These are phyloP conservation scores for Genyomyrus donnyi DNA, from an alignment of 2,113 vertebrate species.

Conservation along the genomic window DNA sequence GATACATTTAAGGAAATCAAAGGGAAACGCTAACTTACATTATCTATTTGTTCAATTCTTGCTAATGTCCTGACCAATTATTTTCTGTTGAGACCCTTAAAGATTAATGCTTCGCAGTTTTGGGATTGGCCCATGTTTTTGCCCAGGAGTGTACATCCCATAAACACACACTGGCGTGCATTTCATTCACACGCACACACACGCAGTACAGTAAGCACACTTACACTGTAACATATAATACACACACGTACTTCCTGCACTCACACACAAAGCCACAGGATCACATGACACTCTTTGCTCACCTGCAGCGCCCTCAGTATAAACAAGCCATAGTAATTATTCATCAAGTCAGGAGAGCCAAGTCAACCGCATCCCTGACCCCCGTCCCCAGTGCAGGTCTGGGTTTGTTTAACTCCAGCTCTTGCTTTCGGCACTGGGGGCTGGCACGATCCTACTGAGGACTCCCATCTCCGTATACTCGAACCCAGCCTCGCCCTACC, in stretches of 20 bases:
- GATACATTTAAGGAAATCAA: neutral
- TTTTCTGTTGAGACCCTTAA: neutral
- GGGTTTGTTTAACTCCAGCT: neutral
- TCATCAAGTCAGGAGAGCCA: neutral
- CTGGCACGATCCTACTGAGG: neutral
- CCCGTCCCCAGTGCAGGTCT: neutral
- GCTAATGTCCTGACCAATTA: neutral
- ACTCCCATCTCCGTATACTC: neutral
- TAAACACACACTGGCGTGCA: neutral
- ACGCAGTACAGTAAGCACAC: neutral
- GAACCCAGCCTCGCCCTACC: neutral
- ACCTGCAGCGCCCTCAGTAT: neutral
- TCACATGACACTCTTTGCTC: neutral
- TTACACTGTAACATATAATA: neutral
- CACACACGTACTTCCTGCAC: neutral
- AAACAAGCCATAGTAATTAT: neutral
- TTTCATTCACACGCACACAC: neutral
- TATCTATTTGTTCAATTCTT: neutral
- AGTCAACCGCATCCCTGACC: neutral
- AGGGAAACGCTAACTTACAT: neutral
- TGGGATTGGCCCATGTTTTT: neutral
- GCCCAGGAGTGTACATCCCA: neutral
- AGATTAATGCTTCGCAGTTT: neutral
- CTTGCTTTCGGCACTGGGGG: neutral
- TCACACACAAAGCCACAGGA: neutral